Percentiles rank a stretch among this genome's conserved stretches.
phyloP scores from a whole-genome alignment of 2,888 invertebrate genomes.

The Xylophagus ater region DNA sequence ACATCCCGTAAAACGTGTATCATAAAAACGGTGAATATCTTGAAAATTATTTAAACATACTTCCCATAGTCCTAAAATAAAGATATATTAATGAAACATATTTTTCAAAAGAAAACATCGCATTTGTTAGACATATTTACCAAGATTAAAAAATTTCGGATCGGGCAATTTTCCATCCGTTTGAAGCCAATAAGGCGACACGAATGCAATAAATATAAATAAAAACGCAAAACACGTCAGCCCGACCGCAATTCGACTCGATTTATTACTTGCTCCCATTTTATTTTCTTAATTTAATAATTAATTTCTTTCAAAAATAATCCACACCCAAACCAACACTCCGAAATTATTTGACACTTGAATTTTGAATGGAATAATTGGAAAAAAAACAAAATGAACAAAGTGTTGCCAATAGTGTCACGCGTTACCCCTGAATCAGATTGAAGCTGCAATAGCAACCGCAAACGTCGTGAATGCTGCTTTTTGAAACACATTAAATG shows the following conservation, averaged over 20 bases:
- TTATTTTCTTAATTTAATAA: too few species aligned
- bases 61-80: conserved; percentile 76
- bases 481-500: too few species aligned
- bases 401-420: too few species aligned
- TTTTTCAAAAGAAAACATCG: neutral
- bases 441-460: too few species aligned
- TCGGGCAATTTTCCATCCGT: conserved; percentile 64
- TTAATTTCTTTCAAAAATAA: too few species aligned
- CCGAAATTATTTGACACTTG: too few species aligned
- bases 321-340: too few species aligned
- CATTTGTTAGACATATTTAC: conserved; percentile 36
- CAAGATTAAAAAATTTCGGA: conserved; percentile 70
- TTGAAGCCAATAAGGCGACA: conserved; percentile 79
- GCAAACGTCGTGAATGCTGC: too few species aligned
- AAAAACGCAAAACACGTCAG: conserved; percentile 55
- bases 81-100: conserved; percentile 1
- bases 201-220: conserved; percentile 68
- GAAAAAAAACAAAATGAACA: too few species aligned
- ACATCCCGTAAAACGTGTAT: conserved; percentile 72
- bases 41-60: conserved; percentile 83
- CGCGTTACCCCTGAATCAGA: too few species aligned
- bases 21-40: conserved; percentile 78
- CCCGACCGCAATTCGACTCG: conserved; percentile 44
- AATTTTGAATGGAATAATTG: too few species aligned
- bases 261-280: conserved; percentile 38